A percentile compares a stretch with the other conserved stretches of the same genome.
These are phyloP conservation scores for Formica aserva DNA, from an alignment of 2,888 invertebrate species.

Conservation along the genomic window DNA sequence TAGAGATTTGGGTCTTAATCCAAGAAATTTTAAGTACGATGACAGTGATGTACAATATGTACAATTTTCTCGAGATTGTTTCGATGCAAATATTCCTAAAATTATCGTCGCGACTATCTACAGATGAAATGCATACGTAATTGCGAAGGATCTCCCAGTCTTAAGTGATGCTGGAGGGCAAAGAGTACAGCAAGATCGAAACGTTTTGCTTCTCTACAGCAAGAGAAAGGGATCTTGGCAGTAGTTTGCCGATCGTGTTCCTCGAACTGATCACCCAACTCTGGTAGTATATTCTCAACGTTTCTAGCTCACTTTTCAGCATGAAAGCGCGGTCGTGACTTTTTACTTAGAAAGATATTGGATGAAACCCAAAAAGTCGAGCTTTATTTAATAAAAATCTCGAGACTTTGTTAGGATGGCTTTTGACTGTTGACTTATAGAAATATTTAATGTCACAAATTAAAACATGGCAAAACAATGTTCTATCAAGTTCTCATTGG, in stretches of 20 bases:
- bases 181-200: conserved; percentile 69
- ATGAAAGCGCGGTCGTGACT: conserved; percentile 35
- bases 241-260: conserved; percentile 72
- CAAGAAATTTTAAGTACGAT: not conserved
- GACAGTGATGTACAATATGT: not conserved
- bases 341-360: not conserved
- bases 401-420: not conserved
- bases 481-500: not conserved
- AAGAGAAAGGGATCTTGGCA: conserved; percentile 74
- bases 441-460: not conserved
- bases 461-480: not conserved
- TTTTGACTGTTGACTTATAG: not conserved
- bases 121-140: conserved; percentile 1
- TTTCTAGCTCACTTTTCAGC: conserved; percentile 3
- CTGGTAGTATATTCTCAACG: conserved; percentile 67
- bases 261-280: conserved; percentile 73
- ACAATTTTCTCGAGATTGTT: conserved; percentile 13
- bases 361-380: not conserved
- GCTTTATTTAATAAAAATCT: not conserved
- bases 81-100: not conserved
- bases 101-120: not conserved
- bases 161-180: conserved; percentile 51
- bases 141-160: conserved; percentile 25
- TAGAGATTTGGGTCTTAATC: not conserved
- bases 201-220: conserved; percentile 67